Evolutionary conservation across 2,888 invertebrate species (phyloP).

Genomic region (Hirudinaria manillensis): DNA sequence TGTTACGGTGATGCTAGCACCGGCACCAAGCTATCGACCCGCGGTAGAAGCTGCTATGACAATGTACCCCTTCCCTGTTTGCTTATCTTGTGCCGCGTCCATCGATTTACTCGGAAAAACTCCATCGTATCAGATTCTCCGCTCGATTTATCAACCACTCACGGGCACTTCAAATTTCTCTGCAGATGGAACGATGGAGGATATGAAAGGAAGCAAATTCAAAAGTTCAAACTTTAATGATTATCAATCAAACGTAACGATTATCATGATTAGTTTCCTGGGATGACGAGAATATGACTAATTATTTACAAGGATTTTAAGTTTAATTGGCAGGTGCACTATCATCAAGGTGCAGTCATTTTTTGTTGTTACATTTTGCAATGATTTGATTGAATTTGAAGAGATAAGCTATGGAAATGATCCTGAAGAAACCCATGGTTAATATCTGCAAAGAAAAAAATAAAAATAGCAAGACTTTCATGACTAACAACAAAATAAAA

Average conservation of each 20-base stretch:
- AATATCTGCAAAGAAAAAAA: constrained; percentile 60
- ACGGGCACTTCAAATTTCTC: not conserved
- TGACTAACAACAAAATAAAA: no score
- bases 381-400: constrained; percentile 67
- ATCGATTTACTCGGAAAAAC: no score
- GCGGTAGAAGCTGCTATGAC: no score
- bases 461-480: not conserved
- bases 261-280: not conserved
- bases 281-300: not conserved
- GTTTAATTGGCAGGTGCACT: not conserved
- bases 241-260: not conserved
- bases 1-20: no score
- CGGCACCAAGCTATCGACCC: no score
- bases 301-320: not conserved
- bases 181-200: not conserved
- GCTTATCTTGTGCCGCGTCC: no score
- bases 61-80: no score
- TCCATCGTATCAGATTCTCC: not conserved
- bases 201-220: no score
- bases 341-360: not conserved
- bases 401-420: constrained; percentile 64
- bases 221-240: not conserved
- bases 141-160: constrained; percentile 5
- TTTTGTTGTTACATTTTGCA: not conserved
- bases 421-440: constrained; percentile 67